These are phyloP conservation scores for Chaenodraco wilsoni DNA, from an alignment of 2,797 vertebrate genomes.

Conservation along the genomic window DNA sequence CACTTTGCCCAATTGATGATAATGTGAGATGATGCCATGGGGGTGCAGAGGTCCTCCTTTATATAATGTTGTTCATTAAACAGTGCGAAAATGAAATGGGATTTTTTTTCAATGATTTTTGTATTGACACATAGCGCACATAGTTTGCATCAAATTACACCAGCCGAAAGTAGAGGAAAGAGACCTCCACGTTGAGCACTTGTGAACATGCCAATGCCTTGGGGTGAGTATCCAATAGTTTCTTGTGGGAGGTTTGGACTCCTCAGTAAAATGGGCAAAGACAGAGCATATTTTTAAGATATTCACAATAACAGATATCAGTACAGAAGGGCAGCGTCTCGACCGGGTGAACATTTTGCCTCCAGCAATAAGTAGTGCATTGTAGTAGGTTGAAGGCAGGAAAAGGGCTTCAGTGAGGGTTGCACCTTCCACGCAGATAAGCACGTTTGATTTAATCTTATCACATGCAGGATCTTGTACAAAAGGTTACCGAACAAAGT, in stretches of 20 bases:
- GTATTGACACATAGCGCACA: constrained; percentile 31
- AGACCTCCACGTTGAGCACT: background rate
- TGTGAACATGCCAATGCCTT: constrained; percentile 23
- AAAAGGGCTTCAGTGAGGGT: constrained; percentile 22
- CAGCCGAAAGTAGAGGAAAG: constrained; percentile 18
- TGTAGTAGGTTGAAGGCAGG: constrained; percentile 22
- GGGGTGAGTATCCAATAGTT: constrained; percentile 16
- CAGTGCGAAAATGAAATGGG: background rate
- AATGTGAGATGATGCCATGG: constrained; percentile 14
- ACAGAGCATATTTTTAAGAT: constrained; percentile 32
- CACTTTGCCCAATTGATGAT: constrained; percentile 27
- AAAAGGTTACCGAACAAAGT: constrained; percentile 39
- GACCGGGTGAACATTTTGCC: constrained; percentile 43
- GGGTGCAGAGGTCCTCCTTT: constrained; percentile 7
- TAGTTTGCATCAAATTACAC: constrained; percentile 35
- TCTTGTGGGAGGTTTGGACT: constrained; percentile 43
- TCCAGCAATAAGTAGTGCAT: constrained; percentile 47
- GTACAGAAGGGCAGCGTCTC: constrained; percentile 48
- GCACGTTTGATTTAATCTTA: constrained; percentile 43
- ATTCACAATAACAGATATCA: constrained; percentile 51
- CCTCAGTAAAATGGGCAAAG: constrained; percentile 37
- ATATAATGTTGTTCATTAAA: constrained; percentile 11
- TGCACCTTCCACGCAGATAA: constrained; percentile 29
- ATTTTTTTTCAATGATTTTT: constrained; percentile 30
- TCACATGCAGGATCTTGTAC: constrained; percentile 15